Percentiles rank a stretch among this genome's conserved stretches.
phyloP scores from a whole-genome alignment of 2,113 vertebrate genomes.

The Saguinus imperator region DNA sequence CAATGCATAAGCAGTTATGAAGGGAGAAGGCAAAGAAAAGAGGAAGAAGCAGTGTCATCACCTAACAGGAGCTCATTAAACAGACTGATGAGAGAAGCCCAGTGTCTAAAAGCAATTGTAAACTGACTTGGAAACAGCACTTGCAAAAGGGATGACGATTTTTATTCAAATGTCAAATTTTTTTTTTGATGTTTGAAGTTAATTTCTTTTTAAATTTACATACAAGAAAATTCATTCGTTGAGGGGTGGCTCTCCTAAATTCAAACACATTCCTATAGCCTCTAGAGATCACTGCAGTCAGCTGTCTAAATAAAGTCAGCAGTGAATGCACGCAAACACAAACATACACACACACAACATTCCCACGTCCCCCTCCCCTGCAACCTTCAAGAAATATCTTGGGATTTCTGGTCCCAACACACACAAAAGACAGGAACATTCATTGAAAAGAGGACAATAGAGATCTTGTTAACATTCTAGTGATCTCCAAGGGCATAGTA shows the following conservation, averaged over 20 bases:
- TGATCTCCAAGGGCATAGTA: conserved; percentile 66
- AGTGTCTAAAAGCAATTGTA: background rate
- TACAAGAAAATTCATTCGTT: background rate
- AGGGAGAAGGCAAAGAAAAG: background rate
- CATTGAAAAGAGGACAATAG: conserved; percentile 67
- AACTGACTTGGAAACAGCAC: background rate
- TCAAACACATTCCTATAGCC: background rate
- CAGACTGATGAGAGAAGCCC: background rate
- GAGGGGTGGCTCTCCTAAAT: background rate
- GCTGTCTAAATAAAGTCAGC: conserved; percentile 32
- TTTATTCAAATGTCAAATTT: conserved; percentile 6
- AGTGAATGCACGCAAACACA: background rate
- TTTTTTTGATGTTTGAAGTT: background rate
- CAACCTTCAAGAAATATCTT: conserved; percentile 37
- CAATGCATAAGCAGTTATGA: too few relatives aligned
- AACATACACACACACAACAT: background rate
- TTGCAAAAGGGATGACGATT: background rate
- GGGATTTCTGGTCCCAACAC: conserved; percentile 1
- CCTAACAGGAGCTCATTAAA: background rate
- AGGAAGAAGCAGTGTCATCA: too few relatives aligned
- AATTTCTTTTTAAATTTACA: conserved; percentile 30
- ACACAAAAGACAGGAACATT: conserved; percentile 55
- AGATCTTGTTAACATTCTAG: conserved; percentile 73
- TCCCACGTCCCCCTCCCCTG: background rate
- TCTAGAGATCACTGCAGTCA: background rate